A percentile compares a stretch with the other conserved stretches of the same genome.
phyloP scores from a whole-genome alignment of 2,797 vertebrate genomes.

The Mormyrops attenuatus region DNA sequence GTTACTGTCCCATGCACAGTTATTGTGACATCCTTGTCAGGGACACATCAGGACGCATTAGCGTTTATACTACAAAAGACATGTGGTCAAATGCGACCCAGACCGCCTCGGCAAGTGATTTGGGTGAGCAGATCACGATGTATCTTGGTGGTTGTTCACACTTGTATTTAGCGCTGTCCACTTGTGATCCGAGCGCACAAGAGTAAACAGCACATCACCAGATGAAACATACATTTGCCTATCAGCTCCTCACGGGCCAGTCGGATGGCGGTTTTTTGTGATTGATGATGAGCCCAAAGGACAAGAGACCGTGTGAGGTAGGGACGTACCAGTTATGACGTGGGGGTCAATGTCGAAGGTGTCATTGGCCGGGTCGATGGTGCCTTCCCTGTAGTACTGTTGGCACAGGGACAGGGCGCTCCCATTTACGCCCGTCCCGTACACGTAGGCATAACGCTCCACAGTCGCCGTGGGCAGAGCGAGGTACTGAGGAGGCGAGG shows the following conservation, averaged over 20 bases:
- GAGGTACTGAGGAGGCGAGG: constrained; percentile 64
- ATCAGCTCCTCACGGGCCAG: neutral
- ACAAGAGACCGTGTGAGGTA: neutral
- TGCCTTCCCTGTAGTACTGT: constrained; percentile 69
- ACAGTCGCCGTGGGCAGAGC: constrained; percentile 66
- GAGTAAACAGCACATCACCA: neutral
- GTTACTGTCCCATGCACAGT: neutral
- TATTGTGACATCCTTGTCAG: neutral
- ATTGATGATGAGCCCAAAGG: neutral
- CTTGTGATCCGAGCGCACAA: neutral
- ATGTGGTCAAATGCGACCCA: neutral
- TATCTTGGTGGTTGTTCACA: neutral
- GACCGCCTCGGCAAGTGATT: neutral
- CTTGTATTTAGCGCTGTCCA: neutral
- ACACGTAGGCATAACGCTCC: constrained; percentile 76
- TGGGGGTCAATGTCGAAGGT: constrained; percentile 85
- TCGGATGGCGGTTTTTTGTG: neutral
- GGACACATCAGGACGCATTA: neutral
- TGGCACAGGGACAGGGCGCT: constrained; percentile 79
- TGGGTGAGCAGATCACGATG: neutral
- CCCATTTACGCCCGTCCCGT: constrained; percentile 48
- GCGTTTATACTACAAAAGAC: neutral
- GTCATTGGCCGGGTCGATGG: constrained; percentile 83
- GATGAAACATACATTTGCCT: neutral
- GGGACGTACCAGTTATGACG: constrained; percentile 46